Conservation (phyloP, 2,888 invertebrate species). For the Scaeva pyrastri region DNA sequence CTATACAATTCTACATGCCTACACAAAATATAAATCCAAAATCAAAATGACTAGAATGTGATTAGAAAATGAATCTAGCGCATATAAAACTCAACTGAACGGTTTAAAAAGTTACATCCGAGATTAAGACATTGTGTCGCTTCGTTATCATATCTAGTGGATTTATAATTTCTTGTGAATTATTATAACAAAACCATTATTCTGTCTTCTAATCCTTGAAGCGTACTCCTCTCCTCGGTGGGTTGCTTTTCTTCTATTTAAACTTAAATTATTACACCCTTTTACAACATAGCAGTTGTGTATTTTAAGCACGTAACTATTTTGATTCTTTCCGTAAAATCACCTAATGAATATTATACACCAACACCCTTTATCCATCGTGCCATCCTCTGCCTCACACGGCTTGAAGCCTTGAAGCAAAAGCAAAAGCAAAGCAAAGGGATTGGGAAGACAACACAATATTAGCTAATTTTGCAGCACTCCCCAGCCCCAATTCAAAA, state of each 20-base stretch:
- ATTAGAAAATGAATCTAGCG: slow-evolving; percentile 15
- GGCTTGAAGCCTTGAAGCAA: neutral
- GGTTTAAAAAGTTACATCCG: slow-evolving; percentile 11
- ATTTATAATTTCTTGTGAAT: slow-evolving; percentile 54
- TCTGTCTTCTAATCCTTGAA: slow-evolving; percentile 12
- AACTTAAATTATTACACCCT: slow-evolving; percentile 33
- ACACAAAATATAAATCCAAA: neutral
- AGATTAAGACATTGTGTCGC: slow-evolving; percentile 25
- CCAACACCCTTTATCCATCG: slow-evolving; percentile 9
- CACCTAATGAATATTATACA: slow-evolving; percentile 71
- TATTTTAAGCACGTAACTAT: slow-evolving; percentile 64
- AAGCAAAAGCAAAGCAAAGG: slow-evolving; percentile 25
- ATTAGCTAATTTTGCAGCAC: slow-evolving; percentile 69
- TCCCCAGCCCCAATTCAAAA: slow-evolving; percentile 42
- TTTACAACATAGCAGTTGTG: slow-evolving; percentile 40
- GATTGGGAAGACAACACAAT: slow-evolving; percentile 39
- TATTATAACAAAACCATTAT: slow-evolving; percentile 57
- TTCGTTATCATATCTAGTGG: slow-evolving; percentile 41
- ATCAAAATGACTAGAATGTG: neutral
- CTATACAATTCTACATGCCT: too few relatives aligned
- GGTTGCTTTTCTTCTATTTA: slow-evolving; percentile 31
- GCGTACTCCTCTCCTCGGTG: slow-evolving; percentile 2
- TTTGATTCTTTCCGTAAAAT: slow-evolving; percentile 69
- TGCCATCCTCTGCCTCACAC: neutral
- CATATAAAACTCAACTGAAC: neutral